A percentile compares a stretch with the other conserved stretches of the same genome.
phyloP scores from a whole-genome alignment of 2,797 vertebrate genomes.

The Mastacembelus armatus region DNA sequence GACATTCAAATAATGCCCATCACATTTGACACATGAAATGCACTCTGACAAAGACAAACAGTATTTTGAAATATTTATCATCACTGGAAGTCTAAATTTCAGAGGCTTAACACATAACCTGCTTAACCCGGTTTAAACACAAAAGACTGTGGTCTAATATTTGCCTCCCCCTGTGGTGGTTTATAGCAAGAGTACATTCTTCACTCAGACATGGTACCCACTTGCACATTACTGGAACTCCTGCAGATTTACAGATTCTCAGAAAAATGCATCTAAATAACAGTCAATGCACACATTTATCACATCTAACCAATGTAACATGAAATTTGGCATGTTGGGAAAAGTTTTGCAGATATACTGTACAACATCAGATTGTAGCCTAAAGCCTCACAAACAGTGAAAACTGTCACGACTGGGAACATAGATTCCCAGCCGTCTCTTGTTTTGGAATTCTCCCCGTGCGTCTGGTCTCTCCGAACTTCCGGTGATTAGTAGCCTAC shows the following conservation, averaged over 20 bases:
- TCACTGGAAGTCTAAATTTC: constrained; percentile 18
- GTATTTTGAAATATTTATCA: constrained; percentile 42
- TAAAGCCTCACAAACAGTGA: constrained; percentile 9
- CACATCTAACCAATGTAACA: neutral
- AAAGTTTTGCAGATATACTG: neutral
- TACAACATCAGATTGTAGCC: neutral
- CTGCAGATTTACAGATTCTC: constrained; percentile 78
- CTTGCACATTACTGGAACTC: constrained; percentile 67
- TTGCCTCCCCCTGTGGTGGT: constrained; percentile 22
- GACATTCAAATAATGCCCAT: too few relatives aligned
- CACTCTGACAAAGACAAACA: too few relatives aligned
- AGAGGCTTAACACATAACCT: constrained; percentile 38
- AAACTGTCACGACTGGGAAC: too few relatives aligned
- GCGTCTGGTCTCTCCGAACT: too few relatives aligned
- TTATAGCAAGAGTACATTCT: constrained; percentile 79
- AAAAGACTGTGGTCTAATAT: constrained; percentile 52
- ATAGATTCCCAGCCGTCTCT: too few relatives aligned
- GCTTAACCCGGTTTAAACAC: constrained; percentile 35
- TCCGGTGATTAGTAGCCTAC: too few relatives aligned
- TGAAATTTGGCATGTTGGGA: neutral
- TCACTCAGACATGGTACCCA: constrained; percentile 72
- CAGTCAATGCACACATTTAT: too few relatives aligned
- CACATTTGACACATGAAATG: neutral
- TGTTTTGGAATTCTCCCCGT: too few relatives aligned
- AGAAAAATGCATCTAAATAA: constrained; percentile 72